A percentile compares a stretch with the other conserved stretches of the same genome.
These are phyloP conservation scores for Drosophila kohkoa DNA, from an alignment of 1,140 invertebrate genomes.

Conservation along the genomic window DNA sequence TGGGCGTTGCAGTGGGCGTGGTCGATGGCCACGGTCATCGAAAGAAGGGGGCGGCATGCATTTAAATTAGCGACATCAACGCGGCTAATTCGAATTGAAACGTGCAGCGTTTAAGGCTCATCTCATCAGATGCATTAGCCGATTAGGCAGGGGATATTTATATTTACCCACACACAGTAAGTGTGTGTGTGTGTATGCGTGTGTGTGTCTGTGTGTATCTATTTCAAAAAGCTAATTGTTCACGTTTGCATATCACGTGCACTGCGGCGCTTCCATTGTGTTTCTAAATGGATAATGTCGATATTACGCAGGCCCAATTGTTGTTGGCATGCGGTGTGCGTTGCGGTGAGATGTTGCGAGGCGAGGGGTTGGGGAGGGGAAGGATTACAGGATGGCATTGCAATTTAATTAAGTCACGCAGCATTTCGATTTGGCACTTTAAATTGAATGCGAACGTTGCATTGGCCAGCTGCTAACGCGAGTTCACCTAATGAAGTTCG, in stretches of 20 bases:
- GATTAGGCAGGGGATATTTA: slow-evolving; percentile 46
- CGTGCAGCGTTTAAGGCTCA: slow-evolving; percentile 49
- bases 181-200: not conserved
- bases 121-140: slow-evolving; percentile 63
- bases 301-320: slow-evolving; percentile 9
- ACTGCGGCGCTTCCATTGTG: slow-evolving; percentile 56
- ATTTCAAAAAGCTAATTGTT: slow-evolving; percentile 75
- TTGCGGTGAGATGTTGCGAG: not conserved
- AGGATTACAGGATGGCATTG: slow-evolving; percentile 53
- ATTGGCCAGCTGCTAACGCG: slow-evolving; percentile 12
- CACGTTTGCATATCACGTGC: slow-evolving; percentile 77
- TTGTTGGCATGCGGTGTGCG: not conserved
- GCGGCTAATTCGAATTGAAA: slow-evolving; percentile 46
- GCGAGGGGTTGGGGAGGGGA: not conserved
- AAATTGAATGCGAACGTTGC: slow-evolving; percentile 63
- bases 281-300: slow-evolving; percentile 71
- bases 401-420: slow-evolving; percentile 82
- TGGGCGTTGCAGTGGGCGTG: not conserved
- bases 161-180: slow-evolving; percentile 14
- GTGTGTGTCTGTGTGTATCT: slow-evolving; percentile 26
- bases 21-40: not conserved
- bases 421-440: slow-evolving; percentile 69
- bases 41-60: slow-evolving; percentile 9
- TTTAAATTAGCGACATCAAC: slow-evolving; percentile 60
- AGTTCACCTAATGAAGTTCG: slow-evolving; percentile 62